phyloP scores from a whole-genome alignment of 2,113 vertebrate genomes.

The Oxyruncus cristatus region DNA sequence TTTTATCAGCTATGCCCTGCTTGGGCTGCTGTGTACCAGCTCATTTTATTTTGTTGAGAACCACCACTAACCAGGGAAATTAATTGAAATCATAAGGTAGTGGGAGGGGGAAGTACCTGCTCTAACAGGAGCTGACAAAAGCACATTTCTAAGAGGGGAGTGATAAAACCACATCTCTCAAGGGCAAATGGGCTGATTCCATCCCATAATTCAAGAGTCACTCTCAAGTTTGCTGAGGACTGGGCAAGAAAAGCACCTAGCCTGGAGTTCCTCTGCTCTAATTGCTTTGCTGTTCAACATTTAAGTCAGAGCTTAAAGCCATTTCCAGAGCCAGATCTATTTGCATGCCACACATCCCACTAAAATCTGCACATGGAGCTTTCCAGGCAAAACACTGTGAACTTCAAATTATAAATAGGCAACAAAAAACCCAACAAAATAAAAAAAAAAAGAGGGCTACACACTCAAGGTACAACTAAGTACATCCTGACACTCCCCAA shows the following conservation, averaged over 20 bases:
- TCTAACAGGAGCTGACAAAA: constrained; percentile 22
- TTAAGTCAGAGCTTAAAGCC: background rate
- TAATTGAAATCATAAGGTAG: constrained; percentile 1
- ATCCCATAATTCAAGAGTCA: background rate
- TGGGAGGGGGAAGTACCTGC: background rate
- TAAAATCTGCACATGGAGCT: background rate
- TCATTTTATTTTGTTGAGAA: background rate
- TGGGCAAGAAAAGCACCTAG: background rate
- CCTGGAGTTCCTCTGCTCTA: background rate
- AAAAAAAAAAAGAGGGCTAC: rapidly evolving
- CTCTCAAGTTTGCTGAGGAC: background rate
- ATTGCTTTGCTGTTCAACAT: background rate
- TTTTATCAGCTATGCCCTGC: background rate
- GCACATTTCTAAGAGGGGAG: background rate
- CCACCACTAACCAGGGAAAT: constrained; percentile 24
- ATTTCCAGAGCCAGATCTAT: background rate
- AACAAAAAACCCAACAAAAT: background rate
- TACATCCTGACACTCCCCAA: background rate
- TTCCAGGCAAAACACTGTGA: background rate
- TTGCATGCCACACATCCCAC: background rate
- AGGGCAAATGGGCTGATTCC: background rate
- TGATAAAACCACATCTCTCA: background rate
- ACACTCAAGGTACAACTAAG: background rate
- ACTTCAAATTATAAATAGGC: background rate
- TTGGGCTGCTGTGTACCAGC: background rate